Evolutionary conservation across 2,113 vertebrate species (phyloP).

Genomic region (Aphelocoma coerulescens): DNA sequence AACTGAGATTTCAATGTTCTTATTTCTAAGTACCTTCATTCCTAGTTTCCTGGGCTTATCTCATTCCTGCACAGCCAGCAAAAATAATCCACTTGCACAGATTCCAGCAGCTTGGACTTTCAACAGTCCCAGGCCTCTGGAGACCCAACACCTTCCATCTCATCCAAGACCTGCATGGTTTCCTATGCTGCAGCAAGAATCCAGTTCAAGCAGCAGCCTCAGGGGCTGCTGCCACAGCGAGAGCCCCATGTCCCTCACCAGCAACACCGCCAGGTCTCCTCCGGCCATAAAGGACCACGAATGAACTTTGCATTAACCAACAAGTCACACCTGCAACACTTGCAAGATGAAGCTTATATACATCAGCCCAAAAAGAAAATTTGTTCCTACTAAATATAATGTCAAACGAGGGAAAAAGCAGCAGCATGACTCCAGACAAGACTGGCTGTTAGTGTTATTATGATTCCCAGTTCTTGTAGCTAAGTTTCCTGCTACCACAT

Average conservation of each 20-base stretch:
- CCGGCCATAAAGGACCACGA: rapidly evolving
- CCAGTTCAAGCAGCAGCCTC: neutral
- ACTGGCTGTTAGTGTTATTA: neutral
- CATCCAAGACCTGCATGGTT: neutral
- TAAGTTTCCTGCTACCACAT: neutral
- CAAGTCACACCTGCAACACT: neutral
- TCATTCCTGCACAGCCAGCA: neutral
- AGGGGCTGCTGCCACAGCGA: neutral
- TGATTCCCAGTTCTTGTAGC: neutral
- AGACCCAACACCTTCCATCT: neutral
- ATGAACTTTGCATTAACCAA: neutral
- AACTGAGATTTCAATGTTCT: neutral
- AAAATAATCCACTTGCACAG: neutral
- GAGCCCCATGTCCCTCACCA: rapidly evolving
- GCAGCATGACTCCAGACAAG: neutral
- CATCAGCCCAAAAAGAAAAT: neutral
- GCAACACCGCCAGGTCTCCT: rapidly evolving
- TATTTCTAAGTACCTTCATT: neutral
- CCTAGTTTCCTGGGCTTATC: neutral
- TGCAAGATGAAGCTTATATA: neutral
- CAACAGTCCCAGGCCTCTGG: neutral
- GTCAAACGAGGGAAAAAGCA: neutral
- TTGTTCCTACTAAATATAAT: neutral
- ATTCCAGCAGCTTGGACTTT: neutral
- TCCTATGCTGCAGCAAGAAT: neutral